A percentile compares a stretch with the other conserved stretches of the same genome.
These are phyloP conservation scores for Siphamia tubifer DNA, from an alignment of 2,113 vertebrate genomes.

Conservation along the genomic window DNA sequence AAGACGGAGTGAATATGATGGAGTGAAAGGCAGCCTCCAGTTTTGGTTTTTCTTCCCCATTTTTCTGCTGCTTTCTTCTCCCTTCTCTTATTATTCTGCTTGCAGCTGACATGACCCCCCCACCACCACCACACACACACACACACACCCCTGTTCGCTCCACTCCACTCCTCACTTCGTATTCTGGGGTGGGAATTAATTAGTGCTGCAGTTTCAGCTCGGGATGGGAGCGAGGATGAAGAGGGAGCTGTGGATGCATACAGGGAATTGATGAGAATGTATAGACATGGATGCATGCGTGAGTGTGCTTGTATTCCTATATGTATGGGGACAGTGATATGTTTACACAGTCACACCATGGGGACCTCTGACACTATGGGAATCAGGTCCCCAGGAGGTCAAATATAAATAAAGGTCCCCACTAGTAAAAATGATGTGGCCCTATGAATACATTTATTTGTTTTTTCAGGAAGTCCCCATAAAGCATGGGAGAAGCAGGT, in stretches of 20 bases:
- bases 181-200: conserved; percentile 46
- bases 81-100: conserved; percentile 39
- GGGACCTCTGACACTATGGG: too few species aligned
- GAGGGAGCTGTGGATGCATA: conserved; percentile 5
- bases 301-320: neutral
- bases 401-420: too few species aligned
- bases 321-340: too few species aligned
- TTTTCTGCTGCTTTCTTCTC: conserved; percentile 15
- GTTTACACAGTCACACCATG: too few species aligned
- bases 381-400: too few species aligned
- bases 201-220: conserved; percentile 34
- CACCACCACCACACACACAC: too few species aligned
- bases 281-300: neutral
- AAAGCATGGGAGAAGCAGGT: too few species aligned
- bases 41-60: neutral
- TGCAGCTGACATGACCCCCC: conserved; percentile 9
- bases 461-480: too few species aligned
- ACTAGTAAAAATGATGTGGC: too few species aligned
- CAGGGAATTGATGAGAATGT: conserved; percentile 27
- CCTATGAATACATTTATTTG: too few species aligned
- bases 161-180: conserved; percentile 13
- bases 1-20: neutral
- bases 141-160: conserved; percentile 17
- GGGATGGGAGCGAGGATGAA: conserved; percentile 13
- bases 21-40: neutral